phyloP scores from a whole-genome alignment of 2,797 vertebrate genomes.

The Chaunax sp. region DNA sequence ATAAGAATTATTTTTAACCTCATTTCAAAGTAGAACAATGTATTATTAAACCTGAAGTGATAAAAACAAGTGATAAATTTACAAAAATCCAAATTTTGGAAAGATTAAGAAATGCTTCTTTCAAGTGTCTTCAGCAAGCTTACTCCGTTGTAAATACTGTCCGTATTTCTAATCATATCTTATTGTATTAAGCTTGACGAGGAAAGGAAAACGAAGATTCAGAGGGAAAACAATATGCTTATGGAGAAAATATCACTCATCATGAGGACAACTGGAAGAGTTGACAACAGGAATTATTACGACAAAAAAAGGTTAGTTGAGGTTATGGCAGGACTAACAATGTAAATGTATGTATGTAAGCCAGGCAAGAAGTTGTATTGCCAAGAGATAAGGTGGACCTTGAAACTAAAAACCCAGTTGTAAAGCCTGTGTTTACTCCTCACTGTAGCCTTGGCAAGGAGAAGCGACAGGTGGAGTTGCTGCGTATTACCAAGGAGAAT shows the following conservation, averaged over 20 bases:
- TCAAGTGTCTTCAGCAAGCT: background rate
- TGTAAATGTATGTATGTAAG: background rate
- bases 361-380: constrained; percentile 6
- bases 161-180: background rate
- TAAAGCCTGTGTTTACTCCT: constrained; percentile 21
- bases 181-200: constrained; percentile 77
- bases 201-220: constrained; percentile 69
- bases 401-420: constrained; percentile 16
- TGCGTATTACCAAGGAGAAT: constrained; percentile 80
- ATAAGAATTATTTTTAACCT: background rate
- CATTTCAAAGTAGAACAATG: background rate
- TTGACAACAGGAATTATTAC: constrained; percentile 74
- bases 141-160: background rate
- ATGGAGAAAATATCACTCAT: constrained; percentile 82
- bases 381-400: background rate
- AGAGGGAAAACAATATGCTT: constrained; percentile 83
- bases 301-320: constrained; percentile 77
- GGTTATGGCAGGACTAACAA: background rate
- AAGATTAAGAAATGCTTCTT: background rate
- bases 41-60: background rate
- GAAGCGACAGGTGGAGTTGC: constrained; percentile 75
- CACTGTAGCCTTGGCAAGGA: constrained; percentile 73
- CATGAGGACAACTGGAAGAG: constrained; percentile 75
- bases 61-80: background rate
- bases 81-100: background rate